Conservation (phyloP, 2,113 vertebrate species). For the Entosphenus tridentatus region DNA sequence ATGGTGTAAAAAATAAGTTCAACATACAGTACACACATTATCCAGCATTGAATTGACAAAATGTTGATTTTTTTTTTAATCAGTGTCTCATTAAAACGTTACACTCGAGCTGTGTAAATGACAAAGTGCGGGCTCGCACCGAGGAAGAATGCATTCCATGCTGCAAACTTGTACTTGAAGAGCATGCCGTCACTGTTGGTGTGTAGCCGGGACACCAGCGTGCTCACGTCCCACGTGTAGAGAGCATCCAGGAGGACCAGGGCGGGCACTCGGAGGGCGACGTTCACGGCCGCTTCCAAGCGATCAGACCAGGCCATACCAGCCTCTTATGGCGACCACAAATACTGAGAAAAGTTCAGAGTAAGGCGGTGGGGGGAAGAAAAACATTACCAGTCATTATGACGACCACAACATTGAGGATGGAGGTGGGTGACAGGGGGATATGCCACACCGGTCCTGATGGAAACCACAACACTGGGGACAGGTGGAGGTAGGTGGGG, state of each 20-base stretch:
- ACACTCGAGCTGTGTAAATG: not conserved
- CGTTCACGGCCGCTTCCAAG: constrained; percentile 36
- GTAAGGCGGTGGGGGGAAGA: too few relatives aligned
- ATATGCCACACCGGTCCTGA: too few relatives aligned
- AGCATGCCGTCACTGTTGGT: constrained; percentile 30
- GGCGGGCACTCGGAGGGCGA: constrained; percentile 38
- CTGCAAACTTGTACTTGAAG: constrained; percentile 33
- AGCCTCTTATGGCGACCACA: too few relatives aligned
- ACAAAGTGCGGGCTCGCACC: constrained; percentile 19
- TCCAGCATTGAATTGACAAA: too few relatives aligned
- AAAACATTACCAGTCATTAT: too few relatives aligned
- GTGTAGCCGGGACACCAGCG: constrained; percentile 27
- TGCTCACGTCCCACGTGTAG: constrained; percentile 41
- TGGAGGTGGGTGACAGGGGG: too few relatives aligned
- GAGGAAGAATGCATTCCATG: constrained; percentile 36
- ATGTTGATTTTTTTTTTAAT: not conserved
- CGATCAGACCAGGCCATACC: constrained; percentile 9
- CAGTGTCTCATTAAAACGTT: not conserved
- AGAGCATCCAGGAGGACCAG: constrained; percentile 37
- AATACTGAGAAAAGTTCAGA: too few relatives aligned
- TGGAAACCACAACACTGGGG: too few relatives aligned
- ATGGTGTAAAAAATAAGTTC: too few relatives aligned
- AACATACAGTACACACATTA: too few relatives aligned
- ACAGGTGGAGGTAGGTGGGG: too few relatives aligned
- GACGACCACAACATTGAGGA: too few relatives aligned